Evolutionary conservation across 2,888 invertebrate species (phyloP).

Genomic region (Griposia aprilina): DNA sequence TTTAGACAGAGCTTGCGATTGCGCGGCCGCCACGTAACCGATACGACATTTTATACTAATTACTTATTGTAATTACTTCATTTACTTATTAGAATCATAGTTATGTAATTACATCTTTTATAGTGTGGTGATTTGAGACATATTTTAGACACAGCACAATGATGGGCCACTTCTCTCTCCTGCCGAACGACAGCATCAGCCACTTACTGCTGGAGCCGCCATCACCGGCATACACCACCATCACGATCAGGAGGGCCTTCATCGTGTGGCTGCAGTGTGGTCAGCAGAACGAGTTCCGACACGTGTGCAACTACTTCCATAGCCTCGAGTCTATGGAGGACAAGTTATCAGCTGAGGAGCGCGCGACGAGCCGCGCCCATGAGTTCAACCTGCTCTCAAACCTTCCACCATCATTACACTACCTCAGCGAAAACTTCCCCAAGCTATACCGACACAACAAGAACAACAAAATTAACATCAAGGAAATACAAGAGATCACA

Average conservation of each 20-base stretch:
- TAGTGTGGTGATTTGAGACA: constrained; percentile 16
- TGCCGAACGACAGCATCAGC: constrained; percentile 36
- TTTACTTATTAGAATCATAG: constrained; percentile 10
- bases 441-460: constrained; percentile 72
- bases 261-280: constrained; percentile 81
- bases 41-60: neutral
- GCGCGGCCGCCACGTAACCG: constrained; percentile 51
- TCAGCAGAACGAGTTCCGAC: constrained; percentile 75
- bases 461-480: constrained; percentile 63
- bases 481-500: constrained; percentile 63
- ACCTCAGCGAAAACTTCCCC: constrained; percentile 71
- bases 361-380: constrained; percentile 75
- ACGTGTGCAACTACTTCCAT: constrained; percentile 81
- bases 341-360: constrained; percentile 68
- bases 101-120: constrained; percentile 3
- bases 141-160: constrained; percentile 8
- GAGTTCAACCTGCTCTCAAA: constrained; percentile 76
- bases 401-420: constrained; percentile 75
- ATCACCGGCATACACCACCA: constrained; percentile 71
- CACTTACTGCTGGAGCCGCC: constrained; percentile 75
- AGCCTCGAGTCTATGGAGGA: constrained; percentile 78
- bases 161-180: constrained; percentile 29
- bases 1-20: constrained; percentile 56
- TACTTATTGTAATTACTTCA: constrained; percentile 30
- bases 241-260: constrained; percentile 79